Percentiles rank a stretch among this genome's conserved stretches.
Conservation (phyloP, 2,113 vertebrate genomes). For the Micronycteris hirsuta region DNA sequence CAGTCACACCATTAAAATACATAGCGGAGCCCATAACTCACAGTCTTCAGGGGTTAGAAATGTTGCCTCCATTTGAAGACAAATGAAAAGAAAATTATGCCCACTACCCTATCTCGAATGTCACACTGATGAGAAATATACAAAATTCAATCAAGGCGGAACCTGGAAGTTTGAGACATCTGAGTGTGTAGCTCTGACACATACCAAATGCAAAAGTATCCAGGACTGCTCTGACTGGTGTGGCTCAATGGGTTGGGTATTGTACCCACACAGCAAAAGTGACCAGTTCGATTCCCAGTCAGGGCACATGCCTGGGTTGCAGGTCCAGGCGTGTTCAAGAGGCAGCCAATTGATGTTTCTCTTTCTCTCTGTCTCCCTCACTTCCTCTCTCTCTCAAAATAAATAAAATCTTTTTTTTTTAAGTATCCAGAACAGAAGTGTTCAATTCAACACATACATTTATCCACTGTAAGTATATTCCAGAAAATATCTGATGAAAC, state of each 20-base stretch:
- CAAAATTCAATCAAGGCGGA: background rate
- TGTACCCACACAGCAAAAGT: no score
- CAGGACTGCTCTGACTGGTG: background rate
- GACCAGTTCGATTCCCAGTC: no score
- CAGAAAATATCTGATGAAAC: background rate
- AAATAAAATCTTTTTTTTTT: no score
- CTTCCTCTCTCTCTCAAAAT: no score
- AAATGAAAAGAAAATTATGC: background rate
- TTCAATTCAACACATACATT: conserved; percentile 11
- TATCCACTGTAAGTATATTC: background rate
- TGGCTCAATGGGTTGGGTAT: no score
- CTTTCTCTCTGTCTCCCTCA: no score
- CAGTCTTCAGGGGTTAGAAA: background rate
- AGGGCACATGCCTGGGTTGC: no score
- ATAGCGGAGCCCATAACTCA: background rate
- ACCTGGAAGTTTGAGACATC: background rate
- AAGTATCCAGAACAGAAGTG: background rate
- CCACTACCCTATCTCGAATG: no score
- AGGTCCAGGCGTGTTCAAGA: no score
- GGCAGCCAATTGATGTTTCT: no score
- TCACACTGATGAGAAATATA: background rate
- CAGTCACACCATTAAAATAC: background rate
- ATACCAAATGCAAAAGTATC: background rate
- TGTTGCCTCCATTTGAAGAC: background rate
- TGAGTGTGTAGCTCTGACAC: background rate